Conservation (phyloP, 92 coral and sea anemone species). For the Actinernus sp. region DNA sequence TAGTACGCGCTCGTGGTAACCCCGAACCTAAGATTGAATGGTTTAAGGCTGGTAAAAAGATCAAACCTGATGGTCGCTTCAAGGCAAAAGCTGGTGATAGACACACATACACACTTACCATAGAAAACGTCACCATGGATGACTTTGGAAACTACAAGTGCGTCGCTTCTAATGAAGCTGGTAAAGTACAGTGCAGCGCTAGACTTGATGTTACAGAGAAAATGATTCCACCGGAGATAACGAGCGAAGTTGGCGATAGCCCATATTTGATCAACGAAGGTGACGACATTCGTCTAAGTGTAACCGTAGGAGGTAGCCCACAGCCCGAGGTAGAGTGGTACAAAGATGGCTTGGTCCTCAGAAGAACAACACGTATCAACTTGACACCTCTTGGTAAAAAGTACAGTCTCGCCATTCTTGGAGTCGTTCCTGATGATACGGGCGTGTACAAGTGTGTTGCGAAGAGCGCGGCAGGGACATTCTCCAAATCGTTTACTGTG, state of each 20-base stretch:
- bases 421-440: slow-evolving; percentile 78
- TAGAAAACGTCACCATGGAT: slow-evolving; percentile 55
- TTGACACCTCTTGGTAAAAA: slow-evolving; percentile 73
- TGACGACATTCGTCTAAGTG: slow-evolving; percentile 69
- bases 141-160: slow-evolving; percentile 89
- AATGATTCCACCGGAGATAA: slow-evolving; percentile 76
- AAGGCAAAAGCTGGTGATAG: slow-evolving; percentile 40
- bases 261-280: slow-evolving; percentile 83
- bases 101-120: slow-evolving; percentile 53
- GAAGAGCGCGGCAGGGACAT: slow-evolving; percentile 81
- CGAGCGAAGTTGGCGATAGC: slow-evolving; percentile 72
- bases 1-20: slow-evolving; percentile 73
- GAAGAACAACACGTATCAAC: slow-evolving; percentile 70
- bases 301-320: slow-evolving; percentile 87
- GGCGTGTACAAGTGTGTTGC: slow-evolving; percentile 95
- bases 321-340: slow-evolving; percentile 92
- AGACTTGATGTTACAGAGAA: slow-evolving; percentile 82
- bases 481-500: slow-evolving; percentile 80
- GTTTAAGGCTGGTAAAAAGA: slow-evolving; percentile 77
- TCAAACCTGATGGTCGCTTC: slow-evolving; percentile 64
- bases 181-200: slow-evolving; percentile 85
- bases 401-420: slow-evolving; percentile 63
- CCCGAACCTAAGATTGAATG: slow-evolving; percentile 83
- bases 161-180: slow-evolving; percentile 81
- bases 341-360: slow-evolving; percentile 84